These are phyloP conservation scores for Euphonia xanthogaster DNA, from an alignment of 2,797 vertebrate species.

Conservation along the genomic window DNA sequence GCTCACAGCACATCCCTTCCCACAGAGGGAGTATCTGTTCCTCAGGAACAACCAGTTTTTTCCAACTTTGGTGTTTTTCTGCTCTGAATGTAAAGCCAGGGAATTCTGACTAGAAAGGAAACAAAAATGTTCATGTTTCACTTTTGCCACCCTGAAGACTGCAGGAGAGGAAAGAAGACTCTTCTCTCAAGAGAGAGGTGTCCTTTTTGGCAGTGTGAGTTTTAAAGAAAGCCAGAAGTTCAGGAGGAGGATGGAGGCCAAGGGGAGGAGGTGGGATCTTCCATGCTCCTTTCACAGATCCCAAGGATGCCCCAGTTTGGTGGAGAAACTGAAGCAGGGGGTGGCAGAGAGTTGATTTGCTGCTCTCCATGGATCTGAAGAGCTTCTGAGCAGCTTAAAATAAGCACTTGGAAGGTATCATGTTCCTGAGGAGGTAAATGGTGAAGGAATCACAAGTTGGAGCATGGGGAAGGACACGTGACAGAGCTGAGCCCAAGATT, in stretches of 20 bases:
- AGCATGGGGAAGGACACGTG: accelerated
- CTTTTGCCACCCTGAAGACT: background rate
- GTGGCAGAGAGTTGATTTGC: background rate
- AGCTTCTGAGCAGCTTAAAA: background rate
- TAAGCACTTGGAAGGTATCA: background rate
- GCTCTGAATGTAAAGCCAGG: accelerated
- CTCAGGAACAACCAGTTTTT: background rate
- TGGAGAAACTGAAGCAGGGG: background rate
- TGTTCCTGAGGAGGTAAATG: background rate
- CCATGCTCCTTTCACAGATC: background rate
- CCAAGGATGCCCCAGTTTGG: background rate
- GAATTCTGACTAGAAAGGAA: background rate
- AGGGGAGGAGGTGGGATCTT: background rate
- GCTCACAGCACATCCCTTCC: background rate
- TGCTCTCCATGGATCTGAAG: background rate
- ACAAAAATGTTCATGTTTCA: background rate
- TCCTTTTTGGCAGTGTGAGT: background rate
- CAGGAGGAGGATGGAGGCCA: background rate
- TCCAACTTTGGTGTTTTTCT: background rate
- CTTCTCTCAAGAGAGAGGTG: accelerated
- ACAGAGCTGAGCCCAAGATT: background rate
- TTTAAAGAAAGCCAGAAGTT: background rate
- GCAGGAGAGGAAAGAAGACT: background rate
- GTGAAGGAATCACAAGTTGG: background rate
- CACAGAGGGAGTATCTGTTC: background rate